Evolutionary conservation across 2,113 vertebrate genomes (phyloP).

Genomic region (Sarotherodon lohbergeri): DNA sequence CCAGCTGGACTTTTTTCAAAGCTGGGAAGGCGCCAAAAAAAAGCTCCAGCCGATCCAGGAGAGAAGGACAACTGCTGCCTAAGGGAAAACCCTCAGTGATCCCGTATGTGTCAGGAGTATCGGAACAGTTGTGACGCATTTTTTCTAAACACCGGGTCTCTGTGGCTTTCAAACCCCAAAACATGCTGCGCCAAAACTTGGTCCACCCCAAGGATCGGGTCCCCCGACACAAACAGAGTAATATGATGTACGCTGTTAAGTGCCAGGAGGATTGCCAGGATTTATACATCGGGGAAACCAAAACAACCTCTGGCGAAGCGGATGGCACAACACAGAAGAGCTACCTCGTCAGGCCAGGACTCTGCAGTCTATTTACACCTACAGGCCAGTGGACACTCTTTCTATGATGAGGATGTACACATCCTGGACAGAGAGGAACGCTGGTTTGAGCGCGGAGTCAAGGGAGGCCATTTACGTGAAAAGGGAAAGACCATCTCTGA

Average conservation of each 20-base stretch:
- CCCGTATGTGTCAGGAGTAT: fast-evolving
- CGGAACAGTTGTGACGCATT: not conserved
- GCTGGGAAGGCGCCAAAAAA: not conserved
- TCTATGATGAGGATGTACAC: too few species aligned
- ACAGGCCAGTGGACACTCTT: too few species aligned
- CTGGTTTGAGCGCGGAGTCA: too few species aligned
- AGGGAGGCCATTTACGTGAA: too few species aligned
- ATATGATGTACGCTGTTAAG: fast-evolving
- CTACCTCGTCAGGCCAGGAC: too few species aligned
- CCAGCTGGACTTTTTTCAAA: not conserved
- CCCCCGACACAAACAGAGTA: not conserved
- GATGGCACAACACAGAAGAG: not conserved
- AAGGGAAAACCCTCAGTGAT: not conserved
- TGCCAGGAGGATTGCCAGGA: not conserved
- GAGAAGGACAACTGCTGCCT: not conserved
- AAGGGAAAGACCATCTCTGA: too few species aligned
- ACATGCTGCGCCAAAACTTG: not conserved
- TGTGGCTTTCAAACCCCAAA: not conserved
- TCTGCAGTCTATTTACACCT: too few species aligned
- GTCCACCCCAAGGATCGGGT: not conserved
- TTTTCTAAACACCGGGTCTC: not conserved
- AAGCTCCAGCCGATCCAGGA: not conserved
- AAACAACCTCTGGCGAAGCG: fast-evolving
- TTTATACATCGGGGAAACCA: not conserved
- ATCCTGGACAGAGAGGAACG: too few species aligned